Base-by-base conservation (phyloP, 2,113 vertebrate genomes). In the Carassius auratus region DNA sequence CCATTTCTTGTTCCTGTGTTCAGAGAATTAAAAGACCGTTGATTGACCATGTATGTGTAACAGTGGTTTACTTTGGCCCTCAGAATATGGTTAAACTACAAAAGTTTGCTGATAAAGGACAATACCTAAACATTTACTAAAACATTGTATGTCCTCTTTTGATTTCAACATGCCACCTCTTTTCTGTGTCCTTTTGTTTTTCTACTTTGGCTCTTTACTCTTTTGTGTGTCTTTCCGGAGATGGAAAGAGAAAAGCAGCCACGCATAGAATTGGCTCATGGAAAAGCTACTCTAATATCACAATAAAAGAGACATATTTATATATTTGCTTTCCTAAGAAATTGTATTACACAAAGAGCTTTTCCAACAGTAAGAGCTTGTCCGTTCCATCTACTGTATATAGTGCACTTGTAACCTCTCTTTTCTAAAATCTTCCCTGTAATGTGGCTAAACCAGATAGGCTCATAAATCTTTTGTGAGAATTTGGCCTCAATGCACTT, bases 271-370 rank as follows among this genome's bases (percentile, higher is more conserved):
- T 68, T 76, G 75, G 19, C 30, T 85, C 75, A 85, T 13, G 1
- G 15, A 77, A 68, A 57, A 19, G 21, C 71, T 48, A 52, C 82
- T 69, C 84, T 85, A 55, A 85, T 68, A 55, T 36, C 84, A 78
- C 48, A 78, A 78, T 45, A 77, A 64, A 76, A 68, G 15, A 42
- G 36, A 84, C 55, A 62, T 57, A 66, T 77, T 84, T 77, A 84
- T 76, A 55, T 8, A 61, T 74, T 42, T 59, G 62, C 17, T 30
- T 57, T 68, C 45, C 61, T 78, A 36, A 8, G 52, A 78, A 85
- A 78, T 69, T 33, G 45, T 69, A 68, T 85, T 78, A 85, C 48
- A 84, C 1, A 52, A 57, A 71, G 38, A 36, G n/a, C 42, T 57
- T 21, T 5, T 26, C 15, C 15, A 77, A 33, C 21, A 77, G 30